A percentile compares a stretch with the other conserved stretches of the same genome.
Conservation (phyloP, 2,113 vertebrate genomes). For the Hipposideros armiger region DNA sequence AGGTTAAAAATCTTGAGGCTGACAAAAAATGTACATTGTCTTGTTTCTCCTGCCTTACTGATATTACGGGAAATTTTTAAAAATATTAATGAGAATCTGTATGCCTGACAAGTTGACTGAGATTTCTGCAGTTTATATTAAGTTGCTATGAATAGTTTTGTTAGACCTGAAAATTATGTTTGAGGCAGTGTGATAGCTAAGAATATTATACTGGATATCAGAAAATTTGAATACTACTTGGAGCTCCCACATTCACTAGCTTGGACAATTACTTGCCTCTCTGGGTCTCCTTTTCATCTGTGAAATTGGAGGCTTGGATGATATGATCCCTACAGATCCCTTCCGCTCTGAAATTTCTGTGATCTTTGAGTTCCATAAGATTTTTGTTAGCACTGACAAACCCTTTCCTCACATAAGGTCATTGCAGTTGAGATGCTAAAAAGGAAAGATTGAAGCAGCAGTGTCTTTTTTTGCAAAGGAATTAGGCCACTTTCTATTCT, state of each 20-base stretch:
- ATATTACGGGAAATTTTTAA: not conserved
- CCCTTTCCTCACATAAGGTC: not conserved
- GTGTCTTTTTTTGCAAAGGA: not conserved
- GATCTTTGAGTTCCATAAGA: not conserved
- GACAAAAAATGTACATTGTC: not conserved
- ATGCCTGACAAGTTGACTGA: slow-evolving; percentile 14
- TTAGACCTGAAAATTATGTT: not conserved
- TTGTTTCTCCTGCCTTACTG: not conserved
- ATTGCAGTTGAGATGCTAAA: not conserved
- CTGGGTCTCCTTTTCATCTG: not conserved
- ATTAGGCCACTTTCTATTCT: not conserved
- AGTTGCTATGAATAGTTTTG: slow-evolving; percentile 29
- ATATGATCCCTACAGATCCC: not conserved
- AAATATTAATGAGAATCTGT: not conserved
- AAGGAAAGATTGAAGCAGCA: not conserved
- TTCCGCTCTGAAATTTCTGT: not conserved
- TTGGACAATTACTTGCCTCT: not conserved
- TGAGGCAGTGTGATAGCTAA: not conserved
- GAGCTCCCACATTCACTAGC: not conserved
- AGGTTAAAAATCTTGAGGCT: not conserved
- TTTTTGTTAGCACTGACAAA: not conserved
- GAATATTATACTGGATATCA: not conserved
- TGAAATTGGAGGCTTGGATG: slow-evolving; percentile 17
- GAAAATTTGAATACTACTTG: not conserved
- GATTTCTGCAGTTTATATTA: slow-evolving; percentile 1